These are phyloP conservation scores for Aphodius sticticus DNA, from an alignment of 2,888 invertebrate species.

Conservation along the genomic window DNA sequence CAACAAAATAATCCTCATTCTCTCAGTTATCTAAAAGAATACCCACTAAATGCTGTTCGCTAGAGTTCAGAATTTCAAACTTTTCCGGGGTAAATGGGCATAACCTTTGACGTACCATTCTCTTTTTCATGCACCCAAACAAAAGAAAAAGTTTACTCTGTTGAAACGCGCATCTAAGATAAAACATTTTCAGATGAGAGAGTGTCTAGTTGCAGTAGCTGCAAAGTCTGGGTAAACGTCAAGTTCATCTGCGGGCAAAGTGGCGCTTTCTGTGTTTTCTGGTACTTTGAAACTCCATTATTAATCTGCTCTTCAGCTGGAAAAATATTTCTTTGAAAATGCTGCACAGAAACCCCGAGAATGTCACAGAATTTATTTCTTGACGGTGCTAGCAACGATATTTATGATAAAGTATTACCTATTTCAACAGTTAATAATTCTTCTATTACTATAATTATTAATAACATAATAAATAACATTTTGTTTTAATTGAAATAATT, in stretches of 20 bases:
- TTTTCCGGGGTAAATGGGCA: not conserved
- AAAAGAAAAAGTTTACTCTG: not conserved
- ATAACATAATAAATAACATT: no score
- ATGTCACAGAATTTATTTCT: not conserved
- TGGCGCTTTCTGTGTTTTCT: not conserved
- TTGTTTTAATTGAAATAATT: no score
- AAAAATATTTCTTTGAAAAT: not conserved
- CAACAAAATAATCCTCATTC: not conserved
- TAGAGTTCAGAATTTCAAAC: not conserved
- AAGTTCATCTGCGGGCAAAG: not conserved
- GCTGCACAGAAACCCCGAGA: not conserved
- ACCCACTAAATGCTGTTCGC: not conserved
- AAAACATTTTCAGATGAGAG: not conserved
- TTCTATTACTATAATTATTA: not conserved
- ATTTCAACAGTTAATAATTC: not conserved
- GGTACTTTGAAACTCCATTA: not conserved
- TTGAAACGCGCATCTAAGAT: not conserved
- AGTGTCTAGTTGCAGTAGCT: not conserved
- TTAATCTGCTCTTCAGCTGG: not conserved
- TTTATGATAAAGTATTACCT: not conserved
- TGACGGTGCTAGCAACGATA: not conserved
- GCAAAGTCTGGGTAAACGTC: not conserved
- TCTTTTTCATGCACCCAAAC: not conserved
- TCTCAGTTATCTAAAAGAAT: not conserved
- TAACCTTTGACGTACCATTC: not conserved